Evolutionary conservation across 1,140 invertebrate species (phyloP).

Genomic region (Sipha flava): DNA sequence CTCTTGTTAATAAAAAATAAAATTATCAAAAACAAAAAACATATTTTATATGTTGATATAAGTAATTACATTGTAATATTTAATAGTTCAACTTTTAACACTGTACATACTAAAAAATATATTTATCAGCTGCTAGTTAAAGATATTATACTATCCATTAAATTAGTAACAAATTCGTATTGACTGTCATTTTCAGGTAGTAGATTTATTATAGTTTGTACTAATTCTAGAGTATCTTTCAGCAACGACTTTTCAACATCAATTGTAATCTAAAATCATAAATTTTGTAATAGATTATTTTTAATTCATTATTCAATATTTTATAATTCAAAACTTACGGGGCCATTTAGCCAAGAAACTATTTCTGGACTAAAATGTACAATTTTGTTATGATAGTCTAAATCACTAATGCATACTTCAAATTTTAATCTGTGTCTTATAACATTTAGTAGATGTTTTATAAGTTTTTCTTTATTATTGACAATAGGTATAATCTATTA

Average conservation of each 20-base stretch:
- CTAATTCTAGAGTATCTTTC: constrained; percentile 25
- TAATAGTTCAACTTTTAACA: too few relatives aligned
- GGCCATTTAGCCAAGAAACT: not conserved
- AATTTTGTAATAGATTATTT: not conserved
- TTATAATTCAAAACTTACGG: not conserved
- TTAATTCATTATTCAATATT: not conserved
- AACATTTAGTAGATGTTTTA: constrained; percentile 1
- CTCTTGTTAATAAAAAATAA: too few relatives aligned
- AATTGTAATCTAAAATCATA: constrained; percentile 3
- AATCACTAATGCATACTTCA: not conserved
- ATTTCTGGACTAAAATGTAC: constrained; percentile 15
- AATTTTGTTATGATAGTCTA: not conserved
- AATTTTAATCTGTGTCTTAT: constrained; percentile 4
- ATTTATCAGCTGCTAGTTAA: not conserved
- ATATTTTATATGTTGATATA: too few relatives aligned
- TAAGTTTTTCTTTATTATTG: not conserved
- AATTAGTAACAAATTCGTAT: constrained; percentile 1
- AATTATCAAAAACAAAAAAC: too few relatives aligned
- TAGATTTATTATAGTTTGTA: constrained; percentile 24
- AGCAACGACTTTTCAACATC: constrained; percentile 13
- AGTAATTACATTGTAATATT: too few relatives aligned
- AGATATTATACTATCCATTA: constrained; percentile 26
- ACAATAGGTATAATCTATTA: not conserved
- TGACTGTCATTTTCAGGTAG: constrained; percentile 15
- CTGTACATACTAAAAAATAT: not conserved